phyloP scores from a whole-genome alignment of 2,888 invertebrate genomes.

The Netelia inedita region DNA sequence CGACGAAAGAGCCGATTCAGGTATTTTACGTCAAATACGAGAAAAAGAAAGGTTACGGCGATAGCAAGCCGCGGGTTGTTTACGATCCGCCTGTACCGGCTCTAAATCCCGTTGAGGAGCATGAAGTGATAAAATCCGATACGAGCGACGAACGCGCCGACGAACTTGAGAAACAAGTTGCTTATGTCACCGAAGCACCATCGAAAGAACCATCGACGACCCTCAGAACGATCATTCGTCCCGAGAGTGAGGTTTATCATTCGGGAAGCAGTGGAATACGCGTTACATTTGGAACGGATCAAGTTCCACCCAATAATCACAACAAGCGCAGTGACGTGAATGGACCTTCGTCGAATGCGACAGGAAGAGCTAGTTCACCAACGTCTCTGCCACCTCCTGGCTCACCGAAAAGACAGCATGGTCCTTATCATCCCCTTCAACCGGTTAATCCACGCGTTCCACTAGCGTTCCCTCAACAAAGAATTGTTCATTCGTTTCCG shows the following conservation, averaged over 20 bases:
- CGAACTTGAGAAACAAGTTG: constrained; percentile 87
- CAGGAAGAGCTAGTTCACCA: constrained; percentile 75
- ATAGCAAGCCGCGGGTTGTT: constrained; percentile 90
- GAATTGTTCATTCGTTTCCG: constrained; percentile 84
- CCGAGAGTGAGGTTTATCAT: constrained; percentile 94
- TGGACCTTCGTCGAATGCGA: constrained; percentile 81
- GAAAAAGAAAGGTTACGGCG: constrained; percentile 90
- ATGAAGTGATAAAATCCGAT: constrained; percentile 85
- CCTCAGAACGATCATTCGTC: constrained; percentile 93
- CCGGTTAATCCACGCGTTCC: constrained; percentile 77
- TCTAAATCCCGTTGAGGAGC: constrained; percentile 89
- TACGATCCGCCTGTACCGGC: constrained; percentile 94
- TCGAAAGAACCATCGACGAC: constrained; percentile 91
- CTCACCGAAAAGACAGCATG: constrained; percentile 82
- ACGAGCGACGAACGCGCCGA: constrained; percentile 50
- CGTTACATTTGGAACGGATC: constrained; percentile 92
- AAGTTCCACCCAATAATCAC: constrained; percentile 83
- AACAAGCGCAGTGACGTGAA: constrained; percentile 81
- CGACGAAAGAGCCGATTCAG: constrained; percentile 93
- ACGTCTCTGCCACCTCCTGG: constrained; percentile 74
- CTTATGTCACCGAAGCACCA: constrained; percentile 86
- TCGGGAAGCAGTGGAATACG: constrained; percentile 91
- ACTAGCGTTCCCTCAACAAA: constrained; percentile 83
- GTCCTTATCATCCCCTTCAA: constrained; percentile 82
- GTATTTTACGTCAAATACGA: constrained; percentile 97